Conservation (phyloP, 2,797 vertebrate genomes). For the Anomalospiza imberbis region DNA sequence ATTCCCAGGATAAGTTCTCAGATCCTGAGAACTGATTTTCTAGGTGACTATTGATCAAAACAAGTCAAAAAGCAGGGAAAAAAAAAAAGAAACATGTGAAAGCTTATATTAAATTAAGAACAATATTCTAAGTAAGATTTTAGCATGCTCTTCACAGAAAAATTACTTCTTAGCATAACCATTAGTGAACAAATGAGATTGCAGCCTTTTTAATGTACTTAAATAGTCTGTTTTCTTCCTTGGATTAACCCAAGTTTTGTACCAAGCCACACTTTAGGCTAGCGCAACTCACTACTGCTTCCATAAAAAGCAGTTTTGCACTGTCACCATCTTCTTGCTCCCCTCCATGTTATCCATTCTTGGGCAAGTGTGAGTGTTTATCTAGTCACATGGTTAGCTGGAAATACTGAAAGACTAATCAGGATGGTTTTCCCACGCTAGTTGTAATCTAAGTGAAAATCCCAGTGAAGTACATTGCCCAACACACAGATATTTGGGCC, state of each 20-base stretch:
- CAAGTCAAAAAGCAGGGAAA: background rate
- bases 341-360: background rate
- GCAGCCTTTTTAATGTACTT: background rate
- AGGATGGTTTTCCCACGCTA: background rate
- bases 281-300: background rate
- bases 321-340: background rate
- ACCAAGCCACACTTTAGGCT: background rate
- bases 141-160: background rate
- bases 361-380: accelerated
- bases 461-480: background rate
- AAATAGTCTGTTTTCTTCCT: background rate
- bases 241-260: background rate
- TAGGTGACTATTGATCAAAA: background rate
- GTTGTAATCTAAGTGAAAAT: background rate
- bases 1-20: no score
- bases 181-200: background rate
- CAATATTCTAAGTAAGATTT: background rate
- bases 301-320: background rate
- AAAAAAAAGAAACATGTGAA: background rate
- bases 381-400: background rate
- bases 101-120: background rate
- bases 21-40: background rate
- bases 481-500: background rate
- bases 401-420: background rate
- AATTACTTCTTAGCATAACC: background rate